Conservation (phyloP, 35 echinoderm and acorn worm genomes). For the Strongylocentrotus purpuratus region DNA sequence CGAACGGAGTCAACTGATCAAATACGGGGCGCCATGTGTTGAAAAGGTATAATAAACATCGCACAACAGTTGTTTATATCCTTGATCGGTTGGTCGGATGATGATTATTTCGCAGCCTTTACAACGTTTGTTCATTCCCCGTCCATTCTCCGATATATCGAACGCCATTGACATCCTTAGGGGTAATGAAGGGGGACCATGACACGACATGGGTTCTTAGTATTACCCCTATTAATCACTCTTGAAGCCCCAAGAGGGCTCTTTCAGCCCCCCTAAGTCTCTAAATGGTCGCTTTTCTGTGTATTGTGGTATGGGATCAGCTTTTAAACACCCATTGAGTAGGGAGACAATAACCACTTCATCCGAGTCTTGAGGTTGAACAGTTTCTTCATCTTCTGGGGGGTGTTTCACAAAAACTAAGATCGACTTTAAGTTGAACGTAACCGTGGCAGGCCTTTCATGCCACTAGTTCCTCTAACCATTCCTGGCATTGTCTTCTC, state of each 20-base stretch:
- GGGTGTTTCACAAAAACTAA: too few species aligned
- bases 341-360: background rate
- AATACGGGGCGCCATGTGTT: too few species aligned
- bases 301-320: background rate
- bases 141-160: background rate
- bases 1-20: too few species aligned
- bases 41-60: too few species aligned
- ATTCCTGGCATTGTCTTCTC: too few species aligned
- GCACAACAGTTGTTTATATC: background rate
- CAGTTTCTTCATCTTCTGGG: background rate
- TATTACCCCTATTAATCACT: background rate
- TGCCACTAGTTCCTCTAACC: too few species aligned
- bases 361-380: background rate
- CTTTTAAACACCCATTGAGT: background rate
- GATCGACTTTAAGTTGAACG: too few species aligned
- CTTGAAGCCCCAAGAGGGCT: background rate
- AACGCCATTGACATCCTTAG: background rate
- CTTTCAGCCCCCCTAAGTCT: background rate
- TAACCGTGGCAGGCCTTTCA: too few species aligned
- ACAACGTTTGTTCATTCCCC: background rate
- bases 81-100: background rate
- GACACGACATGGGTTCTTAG: background rate
- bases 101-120: background rate
- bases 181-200: background rate
- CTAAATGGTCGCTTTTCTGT: background rate